Evolutionary conservation across 2,888 invertebrate genomes (phyloP).

Genomic region (Macroteleia sp.): DNA sequence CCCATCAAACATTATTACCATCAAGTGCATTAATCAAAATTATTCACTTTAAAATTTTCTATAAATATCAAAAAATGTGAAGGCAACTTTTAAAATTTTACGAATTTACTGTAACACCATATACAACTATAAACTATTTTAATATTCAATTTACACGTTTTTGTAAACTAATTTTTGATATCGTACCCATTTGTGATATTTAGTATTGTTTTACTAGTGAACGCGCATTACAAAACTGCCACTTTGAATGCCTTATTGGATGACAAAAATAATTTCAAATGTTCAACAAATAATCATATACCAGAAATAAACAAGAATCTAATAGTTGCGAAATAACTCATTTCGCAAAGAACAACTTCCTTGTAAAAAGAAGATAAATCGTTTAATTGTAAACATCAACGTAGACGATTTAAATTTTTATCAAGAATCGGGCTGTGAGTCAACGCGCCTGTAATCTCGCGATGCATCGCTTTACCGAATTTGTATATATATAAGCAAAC

Average conservation of each 20-base stretch:
- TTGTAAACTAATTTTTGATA: slow-evolving; percentile 37
- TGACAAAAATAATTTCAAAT: slow-evolving; percentile 17
- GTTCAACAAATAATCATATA: slow-evolving; percentile 4
- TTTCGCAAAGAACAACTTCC: not conserved
- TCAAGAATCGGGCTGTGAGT: slow-evolving; percentile 57
- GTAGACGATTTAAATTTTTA: not conserved
- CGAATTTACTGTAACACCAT: not conserved
- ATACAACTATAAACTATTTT: slow-evolving; percentile 34
- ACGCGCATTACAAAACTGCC: slow-evolving; percentile 35
- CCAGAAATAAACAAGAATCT: too few species aligned
- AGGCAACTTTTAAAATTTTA: slow-evolving; percentile 25
- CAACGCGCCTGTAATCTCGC: slow-evolving; percentile 46
- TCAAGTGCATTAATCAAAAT: too few species aligned
- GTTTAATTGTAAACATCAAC: slow-evolving; percentile 17
- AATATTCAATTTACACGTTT: slow-evolving; percentile 38
- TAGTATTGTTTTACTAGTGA: slow-evolving; percentile 29
- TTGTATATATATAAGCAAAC: slow-evolving; percentile 64
- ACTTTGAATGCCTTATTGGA: slow-evolving; percentile 43
- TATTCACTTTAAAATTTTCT: not conserved
- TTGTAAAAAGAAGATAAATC: not conserved
- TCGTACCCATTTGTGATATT: slow-evolving; percentile 30
- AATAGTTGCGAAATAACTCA: too few species aligned
- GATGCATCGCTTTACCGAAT: slow-evolving; percentile 42
- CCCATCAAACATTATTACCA: too few species aligned
- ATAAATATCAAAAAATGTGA: slow-evolving; percentile 25